Evolutionary conservation across 2,797 vertebrate species (phyloP).

Genomic region (Clamator glandarius): DNA sequence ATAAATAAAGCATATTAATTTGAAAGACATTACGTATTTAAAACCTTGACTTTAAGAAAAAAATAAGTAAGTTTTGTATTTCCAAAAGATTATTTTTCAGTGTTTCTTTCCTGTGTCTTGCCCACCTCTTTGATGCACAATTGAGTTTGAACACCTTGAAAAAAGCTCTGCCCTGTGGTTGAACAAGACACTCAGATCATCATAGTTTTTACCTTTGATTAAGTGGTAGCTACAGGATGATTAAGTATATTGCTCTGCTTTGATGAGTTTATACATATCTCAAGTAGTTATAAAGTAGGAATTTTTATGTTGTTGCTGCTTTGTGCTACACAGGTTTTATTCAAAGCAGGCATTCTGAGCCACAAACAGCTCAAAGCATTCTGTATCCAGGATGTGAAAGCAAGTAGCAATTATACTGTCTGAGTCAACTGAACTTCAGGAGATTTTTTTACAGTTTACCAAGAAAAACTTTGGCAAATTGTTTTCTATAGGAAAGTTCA

Average conservation of each 20-base stretch:
- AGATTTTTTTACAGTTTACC: neutral
- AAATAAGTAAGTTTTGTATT: neutral
- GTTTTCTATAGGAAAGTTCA: neutral
- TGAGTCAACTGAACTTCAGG: neutral
- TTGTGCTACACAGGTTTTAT: neutral
- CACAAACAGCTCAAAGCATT: neutral
- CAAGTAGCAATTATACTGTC: neutral
- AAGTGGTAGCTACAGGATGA: neutral
- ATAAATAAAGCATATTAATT: neutral
- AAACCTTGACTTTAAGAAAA: neutral
- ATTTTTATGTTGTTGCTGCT: neutral
- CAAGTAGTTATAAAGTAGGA: neutral
- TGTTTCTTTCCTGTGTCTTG: neutral
- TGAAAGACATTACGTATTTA: neutral
- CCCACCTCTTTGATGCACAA: neutral
- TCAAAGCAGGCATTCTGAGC: neutral
- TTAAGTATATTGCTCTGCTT: neutral
- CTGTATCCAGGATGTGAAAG: neutral
- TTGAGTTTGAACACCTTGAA: neutral
- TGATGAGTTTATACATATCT: neutral
- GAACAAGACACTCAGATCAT: neutral
- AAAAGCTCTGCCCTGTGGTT: neutral
- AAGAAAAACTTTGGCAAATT: neutral
- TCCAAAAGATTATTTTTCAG: neutral
- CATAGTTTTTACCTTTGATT: neutral